Conservation (phyloP, 2,888 invertebrate genomes). For the Brachypterus glaber region DNA sequence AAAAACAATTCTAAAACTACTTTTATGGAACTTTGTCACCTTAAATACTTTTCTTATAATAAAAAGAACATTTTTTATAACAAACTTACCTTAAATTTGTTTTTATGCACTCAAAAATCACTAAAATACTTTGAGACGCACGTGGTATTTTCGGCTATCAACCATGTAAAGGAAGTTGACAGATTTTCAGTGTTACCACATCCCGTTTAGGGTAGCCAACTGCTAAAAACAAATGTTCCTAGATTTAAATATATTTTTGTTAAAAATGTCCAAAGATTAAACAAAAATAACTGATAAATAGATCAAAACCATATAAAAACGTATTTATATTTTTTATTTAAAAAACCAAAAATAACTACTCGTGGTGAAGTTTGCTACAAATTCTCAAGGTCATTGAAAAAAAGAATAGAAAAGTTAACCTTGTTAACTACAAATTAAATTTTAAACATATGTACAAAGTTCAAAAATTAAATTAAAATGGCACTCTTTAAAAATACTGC, state of each 20-base stretch:
- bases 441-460: background rate
- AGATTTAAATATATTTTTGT: background rate
- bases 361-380: too few species aligned
- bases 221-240: background rate
- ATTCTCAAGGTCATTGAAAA: too few species aligned
- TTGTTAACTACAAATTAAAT: background rate
- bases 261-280: too few species aligned
- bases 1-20: too few species aligned
- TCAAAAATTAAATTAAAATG: background rate
- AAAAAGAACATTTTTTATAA: too few species aligned
- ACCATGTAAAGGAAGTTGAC: slow-evolving; percentile 32
- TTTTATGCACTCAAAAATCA: slow-evolving; percentile 20
- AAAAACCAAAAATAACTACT: too few species aligned
- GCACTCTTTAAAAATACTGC: background rate
- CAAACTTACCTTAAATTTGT: slow-evolving; percentile 23
- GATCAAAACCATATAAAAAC: too few species aligned
- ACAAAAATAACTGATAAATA: too few species aligned
- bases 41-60: too few species aligned
- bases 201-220: background rate
- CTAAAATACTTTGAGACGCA: slow-evolving; percentile 25
- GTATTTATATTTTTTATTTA: too few species aligned
- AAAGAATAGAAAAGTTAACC: too few species aligned
- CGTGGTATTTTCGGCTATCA: slow-evolving; percentile 31
- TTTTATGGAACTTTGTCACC: too few species aligned
- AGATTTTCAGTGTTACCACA: slow-evolving; percentile 5